Conservation (phyloP, 1,140 invertebrate genomes). For the Brachionus asplanchnoidis region DNA sequence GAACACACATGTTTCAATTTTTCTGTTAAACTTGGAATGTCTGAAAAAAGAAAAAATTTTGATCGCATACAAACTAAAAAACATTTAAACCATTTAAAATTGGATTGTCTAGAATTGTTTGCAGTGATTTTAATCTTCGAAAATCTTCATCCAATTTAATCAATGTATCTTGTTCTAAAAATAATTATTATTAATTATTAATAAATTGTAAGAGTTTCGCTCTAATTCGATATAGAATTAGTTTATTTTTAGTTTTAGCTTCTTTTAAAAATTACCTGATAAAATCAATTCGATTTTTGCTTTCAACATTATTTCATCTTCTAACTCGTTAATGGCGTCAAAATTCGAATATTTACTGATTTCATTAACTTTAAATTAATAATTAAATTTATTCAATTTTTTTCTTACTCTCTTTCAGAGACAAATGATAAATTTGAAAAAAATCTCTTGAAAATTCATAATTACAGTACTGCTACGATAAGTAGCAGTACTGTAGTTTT, state of each 20-base stretch:
- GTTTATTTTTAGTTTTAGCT: too few species aligned
- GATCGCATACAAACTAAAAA: not conserved
- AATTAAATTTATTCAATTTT: not conserved
- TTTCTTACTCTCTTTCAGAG: too few species aligned
- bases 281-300: conserved; percentile 31
- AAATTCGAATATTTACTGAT: conserved; percentile 12
- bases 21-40: not conserved
- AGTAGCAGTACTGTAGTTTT: too few species aligned
- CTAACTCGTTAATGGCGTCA: not conserved
- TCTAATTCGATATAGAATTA: too few species aligned
- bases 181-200: not conserved
- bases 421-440: too few species aligned
- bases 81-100: conserved; percentile 5
- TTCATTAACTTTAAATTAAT: not conserved
- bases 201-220: not conserved
- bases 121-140: not conserved
- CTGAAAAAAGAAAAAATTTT: not conserved
- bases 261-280: not conserved
- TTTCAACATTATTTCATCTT: conserved; percentile 1
- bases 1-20: not conserved
- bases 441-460: too few species aligned
- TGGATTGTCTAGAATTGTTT: conserved; percentile 3
- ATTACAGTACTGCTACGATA: too few species aligned
- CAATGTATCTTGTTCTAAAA: conserved; percentile 13
- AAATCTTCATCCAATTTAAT: conserved; percentile 9